Evolutionary conservation across 2,113 vertebrate genomes (phyloP).

Genomic region (Sclerurus mexicanus): DNA sequence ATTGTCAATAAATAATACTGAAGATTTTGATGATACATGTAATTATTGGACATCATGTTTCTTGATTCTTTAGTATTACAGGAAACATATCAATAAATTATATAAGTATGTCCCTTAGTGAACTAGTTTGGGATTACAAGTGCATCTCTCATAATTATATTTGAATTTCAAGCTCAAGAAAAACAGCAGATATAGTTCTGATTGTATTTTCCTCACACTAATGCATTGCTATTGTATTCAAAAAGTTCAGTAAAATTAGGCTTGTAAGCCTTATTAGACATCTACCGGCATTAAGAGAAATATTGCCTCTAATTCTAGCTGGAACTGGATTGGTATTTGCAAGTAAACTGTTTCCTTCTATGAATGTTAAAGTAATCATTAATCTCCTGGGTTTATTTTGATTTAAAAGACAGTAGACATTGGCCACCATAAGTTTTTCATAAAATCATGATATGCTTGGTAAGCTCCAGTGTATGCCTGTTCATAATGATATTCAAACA

Average conservation of each 20-base stretch:
- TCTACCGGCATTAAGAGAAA: background rate
- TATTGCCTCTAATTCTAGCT: background rate
- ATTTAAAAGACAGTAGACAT: background rate
- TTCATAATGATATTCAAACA: conserved; percentile 3
- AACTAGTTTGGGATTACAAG: background rate
- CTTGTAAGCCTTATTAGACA: background rate
- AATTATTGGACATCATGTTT: background rate
- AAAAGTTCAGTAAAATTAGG: background rate
- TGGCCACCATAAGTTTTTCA: background rate
- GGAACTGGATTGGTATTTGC: background rate
- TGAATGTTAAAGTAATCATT: background rate
- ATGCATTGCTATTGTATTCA: background rate
- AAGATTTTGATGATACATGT: background rate
- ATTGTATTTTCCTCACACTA: background rate
- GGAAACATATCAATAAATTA: background rate
- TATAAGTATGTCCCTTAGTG: background rate
- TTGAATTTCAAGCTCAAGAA: background rate
- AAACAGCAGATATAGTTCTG: background rate
- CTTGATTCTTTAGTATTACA: background rate
- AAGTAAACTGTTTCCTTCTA: background rate
- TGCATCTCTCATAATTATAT: background rate
- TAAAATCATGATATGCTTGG: background rate
- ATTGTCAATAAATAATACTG: background rate
- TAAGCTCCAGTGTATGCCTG: background rate
- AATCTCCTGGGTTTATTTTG: background rate